Evolutionary conservation across 2,888 invertebrate genomes (phyloP).

Genomic region (Craniophora ligustri): DNA sequence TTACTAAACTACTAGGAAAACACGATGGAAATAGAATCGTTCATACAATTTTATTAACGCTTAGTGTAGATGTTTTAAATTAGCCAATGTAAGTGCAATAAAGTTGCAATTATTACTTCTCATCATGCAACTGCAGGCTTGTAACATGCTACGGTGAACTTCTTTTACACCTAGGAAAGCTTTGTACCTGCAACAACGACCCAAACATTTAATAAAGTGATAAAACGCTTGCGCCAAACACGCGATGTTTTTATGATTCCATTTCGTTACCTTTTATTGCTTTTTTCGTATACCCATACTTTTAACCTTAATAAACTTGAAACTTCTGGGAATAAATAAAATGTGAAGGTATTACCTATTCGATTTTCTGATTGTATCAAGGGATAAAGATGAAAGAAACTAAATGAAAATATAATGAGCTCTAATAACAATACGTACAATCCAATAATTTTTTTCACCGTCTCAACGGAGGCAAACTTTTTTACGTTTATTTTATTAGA

Average conservation of each 20-base stretch:
- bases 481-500: conserved; percentile 18
- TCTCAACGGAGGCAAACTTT: conserved; percentile 32
- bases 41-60: conserved; percentile 37
- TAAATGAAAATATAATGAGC: conserved; percentile 53
- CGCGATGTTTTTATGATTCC: conserved; percentile 77
- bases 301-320: conserved; percentile 66
- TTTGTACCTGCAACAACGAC: conserved; percentile 64
- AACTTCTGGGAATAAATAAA: conserved; percentile 60
- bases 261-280: conserved; percentile 68
- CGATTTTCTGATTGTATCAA: conserved; percentile 49
- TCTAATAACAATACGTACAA: conserved; percentile 33
- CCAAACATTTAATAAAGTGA: conserved; percentile 81
- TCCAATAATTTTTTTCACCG: no score
- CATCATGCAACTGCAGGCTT: conserved; percentile 61
- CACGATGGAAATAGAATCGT: conserved; percentile 15
- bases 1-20: conserved; percentile 11
- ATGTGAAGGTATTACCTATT: conserved; percentile 36
- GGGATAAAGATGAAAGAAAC: conserved; percentile 52
- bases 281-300: conserved; percentile 62
- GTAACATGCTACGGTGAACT: conserved; percentile 56
- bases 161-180: conserved; percentile 60
- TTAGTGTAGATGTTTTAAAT: conserved; percentile 52
- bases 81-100: conserved; percentile 51
- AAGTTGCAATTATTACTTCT: conserved; percentile 59
- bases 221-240: conserved; percentile 75